Percentiles rank a stretch among this genome's conserved stretches.
Conservation (phyloP, 2,113 vertebrate genomes). For the Erinaceus europaeus region DNA sequence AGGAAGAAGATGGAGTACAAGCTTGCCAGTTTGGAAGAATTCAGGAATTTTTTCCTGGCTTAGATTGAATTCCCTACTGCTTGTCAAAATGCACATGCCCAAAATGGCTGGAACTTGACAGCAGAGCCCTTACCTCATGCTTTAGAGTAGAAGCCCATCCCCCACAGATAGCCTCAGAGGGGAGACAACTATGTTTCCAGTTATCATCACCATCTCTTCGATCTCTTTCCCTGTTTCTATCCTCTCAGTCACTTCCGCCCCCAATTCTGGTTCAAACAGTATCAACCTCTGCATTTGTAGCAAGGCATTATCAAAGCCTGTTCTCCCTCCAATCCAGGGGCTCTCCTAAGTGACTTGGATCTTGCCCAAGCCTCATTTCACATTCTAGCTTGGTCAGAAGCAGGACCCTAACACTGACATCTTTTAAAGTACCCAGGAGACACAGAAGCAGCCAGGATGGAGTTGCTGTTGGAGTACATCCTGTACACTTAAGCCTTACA, state of each 20-base stretch:
- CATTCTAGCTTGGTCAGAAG: background rate
- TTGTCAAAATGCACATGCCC: background rate
- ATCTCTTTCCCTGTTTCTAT: background rate
- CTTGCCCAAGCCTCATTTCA: background rate
- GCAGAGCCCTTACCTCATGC: background rate
- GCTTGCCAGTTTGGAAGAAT: background rate
- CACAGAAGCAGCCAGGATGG: too few species aligned
- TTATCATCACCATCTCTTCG: too few species aligned
- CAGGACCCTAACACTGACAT: background rate
- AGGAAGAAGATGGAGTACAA: conserved; percentile 57
- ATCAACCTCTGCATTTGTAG: too few species aligned
- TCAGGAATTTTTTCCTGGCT: conserved; percentile 7
- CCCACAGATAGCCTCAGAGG: background rate
- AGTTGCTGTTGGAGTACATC: too few species aligned
- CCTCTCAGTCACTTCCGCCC: too few species aligned
- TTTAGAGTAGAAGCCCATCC: background rate
- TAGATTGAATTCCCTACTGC: background rate
- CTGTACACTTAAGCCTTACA: too few species aligned
- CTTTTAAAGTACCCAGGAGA: background rate
- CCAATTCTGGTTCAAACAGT: too few species aligned
- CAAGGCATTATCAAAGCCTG: background rate
- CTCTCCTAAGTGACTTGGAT: background rate
- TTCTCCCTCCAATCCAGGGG: background rate
- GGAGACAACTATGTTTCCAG: background rate
- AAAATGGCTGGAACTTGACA: background rate